Evolutionary conservation across 2,888 invertebrate species (phyloP), one percentile per base, ranked within the genome.

Genomic region (Drosophila leonis): DNA sequence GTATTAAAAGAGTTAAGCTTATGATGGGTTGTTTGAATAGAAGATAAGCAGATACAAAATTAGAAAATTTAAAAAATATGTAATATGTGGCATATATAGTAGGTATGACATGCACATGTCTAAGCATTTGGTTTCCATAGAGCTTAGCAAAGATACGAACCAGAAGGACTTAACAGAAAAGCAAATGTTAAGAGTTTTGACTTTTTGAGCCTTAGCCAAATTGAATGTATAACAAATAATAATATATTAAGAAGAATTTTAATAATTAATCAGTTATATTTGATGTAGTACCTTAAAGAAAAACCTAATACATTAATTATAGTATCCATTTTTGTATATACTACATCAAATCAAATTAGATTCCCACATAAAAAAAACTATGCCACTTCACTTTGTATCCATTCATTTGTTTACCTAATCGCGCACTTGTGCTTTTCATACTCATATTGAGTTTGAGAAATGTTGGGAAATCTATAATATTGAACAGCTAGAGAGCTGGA

Each of bases 381-480:
- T n/a, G n/a, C 18, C 3, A 20, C 49, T 49, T 49, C 31, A 33
- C 7, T 1, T 4, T 18, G 1, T 4, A 49, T 13, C 41, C 18
- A 31, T 27, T 31, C 10, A 20, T 62, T 31, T 44, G 35, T 39
- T 41, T 41, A 35, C n/a, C 48, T 33, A 55, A 56, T 67, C 48
- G n/a, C 41, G 8, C 4, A 20, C 12, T 33, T 35, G 65, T 15
- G n/a, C 13, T 37, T 18, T 27, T 31, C n/a, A 24, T 37, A 52
- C n/a, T 42, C 35, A 42, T 65, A 18, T 48, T 49, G 18, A 27
- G 48, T 31, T 29, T 27, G 31, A 29, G 13, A 33, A 31, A 61
- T 73, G n/a, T 37, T 74, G 31, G 27, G 44, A 57, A 64, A 66
- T 72, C 63, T 27, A 7, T 31, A 39, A 60, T 48, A 42, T 42